phyloP scores from a whole-genome alignment of 1,140 invertebrate genomes.

The Acromyrmex echinatior region DNA sequence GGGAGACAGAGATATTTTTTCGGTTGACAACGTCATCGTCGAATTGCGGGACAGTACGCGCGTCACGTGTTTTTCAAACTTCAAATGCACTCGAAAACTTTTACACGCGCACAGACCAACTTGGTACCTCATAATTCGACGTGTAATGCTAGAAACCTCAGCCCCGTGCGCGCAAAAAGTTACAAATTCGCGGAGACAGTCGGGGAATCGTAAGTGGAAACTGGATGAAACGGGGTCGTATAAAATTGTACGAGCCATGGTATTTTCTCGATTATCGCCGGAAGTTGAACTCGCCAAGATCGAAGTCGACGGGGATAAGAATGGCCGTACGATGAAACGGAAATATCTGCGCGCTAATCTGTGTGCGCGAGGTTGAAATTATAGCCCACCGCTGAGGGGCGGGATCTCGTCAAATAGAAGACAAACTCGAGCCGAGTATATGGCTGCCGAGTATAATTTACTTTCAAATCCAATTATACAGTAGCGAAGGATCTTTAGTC shows the following conservation, averaged over 20 bases:
- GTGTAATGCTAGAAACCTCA: slow-evolving; percentile 31
- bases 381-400: not conserved
- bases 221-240: slow-evolving; percentile 30
- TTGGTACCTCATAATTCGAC: slow-evolving; percentile 43
- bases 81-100: slow-evolving; percentile 54
- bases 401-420: slow-evolving; percentile 48
- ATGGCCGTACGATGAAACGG: not conserved
- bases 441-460: slow-evolving; percentile 61
- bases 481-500: slow-evolving; percentile 28
- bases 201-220: slow-evolving; percentile 40
- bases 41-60: slow-evolving; percentile 12
- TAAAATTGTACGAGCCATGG: slow-evolving; percentile 7
- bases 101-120: slow-evolving; percentile 19
- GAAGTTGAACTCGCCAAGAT: not conserved
- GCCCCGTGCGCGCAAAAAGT: slow-evolving; percentile 15
- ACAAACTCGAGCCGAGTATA: slow-evolving; percentile 40
- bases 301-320: not conserved
- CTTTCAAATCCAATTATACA: slow-evolving; percentile 70
- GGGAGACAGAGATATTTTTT: not conserved
- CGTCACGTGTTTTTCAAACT: slow-evolving; percentile 61
- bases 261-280: not conserved
- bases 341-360: slow-evolving; percentile 8
- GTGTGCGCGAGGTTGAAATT: slow-evolving; percentile 30
- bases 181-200: slow-evolving; percentile 65
- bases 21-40: not conserved